Conservation (phyloP, 2,888 invertebrate genomes). For the Cheilosia scutellata region DNA sequence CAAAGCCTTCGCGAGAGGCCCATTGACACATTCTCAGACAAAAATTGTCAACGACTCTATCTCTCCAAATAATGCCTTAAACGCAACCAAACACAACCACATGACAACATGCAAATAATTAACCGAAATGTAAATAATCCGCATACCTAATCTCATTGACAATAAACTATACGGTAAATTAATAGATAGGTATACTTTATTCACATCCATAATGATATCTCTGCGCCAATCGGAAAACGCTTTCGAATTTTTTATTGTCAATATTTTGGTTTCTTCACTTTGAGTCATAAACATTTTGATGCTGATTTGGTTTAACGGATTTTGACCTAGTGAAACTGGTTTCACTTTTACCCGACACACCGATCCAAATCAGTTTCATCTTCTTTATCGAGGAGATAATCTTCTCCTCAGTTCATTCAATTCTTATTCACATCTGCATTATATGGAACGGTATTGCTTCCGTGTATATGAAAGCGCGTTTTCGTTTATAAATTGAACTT, state of each 20-base stretch:
- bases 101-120: not conserved
- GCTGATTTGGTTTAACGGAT: constrained; percentile 30
- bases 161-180: not conserved
- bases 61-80: too few relatives aligned
- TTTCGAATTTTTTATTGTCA: constrained; percentile 37
- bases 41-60: too few relatives aligned
- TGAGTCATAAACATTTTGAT: not conserved
- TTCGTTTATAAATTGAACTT: constrained; percentile 32
- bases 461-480: constrained; percentile 19
- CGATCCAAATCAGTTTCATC: constrained; percentile 26
- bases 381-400: constrained; percentile 1
- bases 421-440: constrained; percentile 38
- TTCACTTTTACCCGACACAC: constrained; percentile 60
- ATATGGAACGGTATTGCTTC: constrained; percentile 1
- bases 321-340: constrained; percentile 64
- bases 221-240: constrained; percentile 2
- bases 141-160: not conserved
- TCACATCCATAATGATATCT: constrained; percentile 4
- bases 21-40: too few relatives aligned
- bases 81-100: not conserved
- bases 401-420: not conserved
- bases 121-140: constrained; percentile 16
- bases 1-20: too few relatives aligned
- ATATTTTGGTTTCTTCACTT: constrained; percentile 39
- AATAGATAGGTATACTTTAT: too few relatives aligned